phyloP scores from a whole-genome alignment of 2,113 vertebrate species.

The Ardeotis arabs region DNA sequence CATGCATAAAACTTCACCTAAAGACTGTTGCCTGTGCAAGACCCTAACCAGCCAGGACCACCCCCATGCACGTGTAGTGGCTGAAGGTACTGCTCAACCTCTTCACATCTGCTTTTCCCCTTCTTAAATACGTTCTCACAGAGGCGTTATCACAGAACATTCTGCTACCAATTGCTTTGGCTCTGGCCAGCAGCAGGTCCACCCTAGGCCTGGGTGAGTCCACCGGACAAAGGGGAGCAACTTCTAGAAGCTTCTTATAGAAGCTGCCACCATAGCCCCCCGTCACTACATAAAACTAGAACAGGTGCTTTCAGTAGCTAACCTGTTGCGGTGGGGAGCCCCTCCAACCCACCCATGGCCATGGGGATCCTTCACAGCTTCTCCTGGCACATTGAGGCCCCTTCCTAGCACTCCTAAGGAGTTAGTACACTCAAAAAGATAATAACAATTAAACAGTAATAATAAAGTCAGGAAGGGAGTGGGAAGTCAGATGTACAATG shows the following conservation, averaged over 20 bases:
- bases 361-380: neutral
- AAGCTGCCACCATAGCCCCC: too few relatives aligned
- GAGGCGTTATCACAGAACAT: too few relatives aligned
- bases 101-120: too few relatives aligned
- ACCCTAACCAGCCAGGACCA: neutral
- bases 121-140: too few relatives aligned
- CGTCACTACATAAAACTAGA: too few relatives aligned
- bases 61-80: neutral
- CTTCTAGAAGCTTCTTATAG: too few relatives aligned
- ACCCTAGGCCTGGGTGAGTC: too few relatives aligned
- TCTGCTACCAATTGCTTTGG: too few relatives aligned
- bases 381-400: neutral
- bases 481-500: neutral
- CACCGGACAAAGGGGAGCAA: too few relatives aligned
- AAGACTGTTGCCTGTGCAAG: neutral
- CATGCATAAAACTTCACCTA: neutral
- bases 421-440: neutral
- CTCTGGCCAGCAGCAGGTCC: too few relatives aligned
- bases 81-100: neutral
- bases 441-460: neutral
- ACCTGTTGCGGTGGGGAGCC: neutral
- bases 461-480: neutral
- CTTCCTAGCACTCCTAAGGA: neutral
- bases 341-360: neutral
- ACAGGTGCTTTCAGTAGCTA: neutral